Evolutionary conservation across 1,140 invertebrate genomes (phyloP), one percentile per base, ranked within the genome.

Genomic region (Oscheius sp.): DNA sequence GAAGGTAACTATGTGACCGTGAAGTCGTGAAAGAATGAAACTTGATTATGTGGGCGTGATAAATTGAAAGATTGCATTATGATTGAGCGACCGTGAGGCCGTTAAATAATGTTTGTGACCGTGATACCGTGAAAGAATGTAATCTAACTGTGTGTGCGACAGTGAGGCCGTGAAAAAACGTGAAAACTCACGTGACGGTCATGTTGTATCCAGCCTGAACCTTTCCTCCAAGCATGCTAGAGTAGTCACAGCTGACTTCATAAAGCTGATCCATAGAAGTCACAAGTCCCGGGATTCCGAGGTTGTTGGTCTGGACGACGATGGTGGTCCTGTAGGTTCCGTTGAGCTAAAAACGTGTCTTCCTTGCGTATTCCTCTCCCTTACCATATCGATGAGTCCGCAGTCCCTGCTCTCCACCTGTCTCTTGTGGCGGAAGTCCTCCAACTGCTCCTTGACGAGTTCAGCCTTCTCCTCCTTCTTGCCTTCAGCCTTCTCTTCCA

Each of bases 231-330:
- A 84, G 64, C 82, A 82, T 84, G 28, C 46, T 62, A 18, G 68
- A 73, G 59, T 82, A 82, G 58, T 82, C 81, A 62, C 78, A 80
- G 13, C 66, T 73, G 29, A 79, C 75, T 55, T 83, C 81, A 70
- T 83, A 83, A 23, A 83, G 81, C 63, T 84, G 81, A 71, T 83
- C 82, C 83, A 84, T 83, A 3, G 82, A 83, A 35, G 82, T 83
- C 32, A 83, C 82, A 26, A 83, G 78, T 42, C 82, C 82, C 36
- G 82, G 83, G 69, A 83, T 83, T 23, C 82, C 82, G 23, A 83
- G 73, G 67, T 83, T 83, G 72, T 83, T 83, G 10, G 82, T 84
- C 64, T 83, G 82, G 10, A 83, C 79, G 55, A 83, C 82, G 13
- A 83, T 79, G 29, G 81, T 84, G 10, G 83, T 81, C 64, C 79